A percentile compares a stretch with the other conserved stretches of the same genome.
These are phyloP conservation scores for Nipponia nippon DNA, from an alignment of 2,113 vertebrate genomes.

Conservation along the genomic window DNA sequence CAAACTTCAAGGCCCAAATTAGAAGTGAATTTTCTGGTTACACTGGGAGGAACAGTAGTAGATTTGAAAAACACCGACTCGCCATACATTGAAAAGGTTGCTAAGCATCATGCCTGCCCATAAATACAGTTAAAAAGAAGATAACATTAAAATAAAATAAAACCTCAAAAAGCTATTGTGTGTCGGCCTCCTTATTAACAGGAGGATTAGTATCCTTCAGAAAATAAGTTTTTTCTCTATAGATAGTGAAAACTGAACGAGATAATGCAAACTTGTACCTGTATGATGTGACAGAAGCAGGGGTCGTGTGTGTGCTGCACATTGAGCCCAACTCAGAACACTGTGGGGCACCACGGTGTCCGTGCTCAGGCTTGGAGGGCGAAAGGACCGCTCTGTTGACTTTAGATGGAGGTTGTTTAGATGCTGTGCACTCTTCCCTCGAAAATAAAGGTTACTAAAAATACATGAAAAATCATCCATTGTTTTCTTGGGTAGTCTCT, in stretches of 20 bases:
- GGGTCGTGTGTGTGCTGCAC: no score
- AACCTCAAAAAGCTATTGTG: neutral
- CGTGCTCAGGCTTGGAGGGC: neutral
- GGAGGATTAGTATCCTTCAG: neutral
- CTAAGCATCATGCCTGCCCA: neutral
- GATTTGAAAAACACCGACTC: neutral
- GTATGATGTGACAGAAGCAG: neutral
- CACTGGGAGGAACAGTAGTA: neutral
- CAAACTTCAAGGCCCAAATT: neutral
- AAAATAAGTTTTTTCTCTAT: neutral
- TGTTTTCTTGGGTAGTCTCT: neutral
- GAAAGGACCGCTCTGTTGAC: neutral
- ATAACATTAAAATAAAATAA: neutral
- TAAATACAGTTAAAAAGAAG: neutral
- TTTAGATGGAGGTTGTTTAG: neutral
- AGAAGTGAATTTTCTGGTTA: neutral
- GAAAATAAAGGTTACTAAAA: neutral
- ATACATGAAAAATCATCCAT: neutral
- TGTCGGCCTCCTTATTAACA: neutral
- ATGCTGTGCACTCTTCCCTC: neutral
- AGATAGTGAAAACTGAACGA: neutral
- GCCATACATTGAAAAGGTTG: neutral
- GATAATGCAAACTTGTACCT: neutral
- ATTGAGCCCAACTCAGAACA: neutral
- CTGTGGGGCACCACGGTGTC: neutral